Evolutionary conservation across 2,797 vertebrate species (phyloP), one percentile per base, ranked within the genome.

Genomic region (Spondyliosoma cantharus): DNA sequence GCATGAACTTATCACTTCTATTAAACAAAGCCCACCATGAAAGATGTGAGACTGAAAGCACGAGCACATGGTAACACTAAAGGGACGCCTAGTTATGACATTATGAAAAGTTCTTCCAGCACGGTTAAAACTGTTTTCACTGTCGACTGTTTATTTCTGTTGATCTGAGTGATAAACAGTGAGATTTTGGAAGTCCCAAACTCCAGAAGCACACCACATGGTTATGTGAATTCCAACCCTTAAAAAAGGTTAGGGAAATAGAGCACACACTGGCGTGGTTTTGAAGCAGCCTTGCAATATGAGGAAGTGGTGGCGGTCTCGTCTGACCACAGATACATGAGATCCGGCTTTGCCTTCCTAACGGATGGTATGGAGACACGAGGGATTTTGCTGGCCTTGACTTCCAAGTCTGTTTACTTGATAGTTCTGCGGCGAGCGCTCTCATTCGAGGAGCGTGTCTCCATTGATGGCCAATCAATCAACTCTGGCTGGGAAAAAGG

Each of bases 231-330:
- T 94, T 93, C 92, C 93, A 91, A 86, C 61, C 78, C 85, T 81
- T 87, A 78, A 90, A 89, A 87, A 86, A 85, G 86, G 78, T 86
- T 87, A 84, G 80, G 87, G 85, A 89, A 92, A 93, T 71, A 78
- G 91, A 94, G 89, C 85, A 78, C 90, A 86, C 88, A 86, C 88
- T 93, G 91, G 90, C 89, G 91, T 90, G 92, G 93, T 93, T 91
- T 93, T 80, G 69, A 91, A 88, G 92, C 93, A 91, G 92, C 89
- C 93, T 93, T 85, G 94, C 93, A 93, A 91, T 92, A 93, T 67
- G 81, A 95, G 95, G 95, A 96, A 95, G 95, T 94, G 94, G 95
- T 88, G 87, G 93, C 93, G 93, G 94, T 95, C 90, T 93, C 25
- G 92, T 91, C 93, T 91, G 90, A 95, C 95, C 95, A 93, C 95